These are phyloP conservation scores for Oscheius sp. DNA, from an alignment of 1,140 invertebrate genomes.

Conservation along the genomic window DNA sequence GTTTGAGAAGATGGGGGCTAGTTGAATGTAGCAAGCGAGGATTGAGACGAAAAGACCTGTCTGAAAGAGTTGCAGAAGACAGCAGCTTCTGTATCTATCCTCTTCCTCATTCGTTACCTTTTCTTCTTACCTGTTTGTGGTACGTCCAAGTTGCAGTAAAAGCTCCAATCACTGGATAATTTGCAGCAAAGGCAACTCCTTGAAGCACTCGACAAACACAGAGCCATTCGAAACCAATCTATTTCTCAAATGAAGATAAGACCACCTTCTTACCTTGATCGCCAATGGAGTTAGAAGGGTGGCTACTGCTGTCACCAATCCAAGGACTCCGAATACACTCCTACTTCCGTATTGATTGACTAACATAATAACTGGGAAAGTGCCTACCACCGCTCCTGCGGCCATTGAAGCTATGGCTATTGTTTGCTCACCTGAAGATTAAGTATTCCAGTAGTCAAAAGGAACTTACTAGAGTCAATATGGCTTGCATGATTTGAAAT, in stretches of 20 bases:
- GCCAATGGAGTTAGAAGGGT: conserved; percentile 25
- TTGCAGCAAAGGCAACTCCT: conserved; percentile 31
- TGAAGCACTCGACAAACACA: conserved; percentile 20
- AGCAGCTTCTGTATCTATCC: no score
- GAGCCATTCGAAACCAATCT: no score
- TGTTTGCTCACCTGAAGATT: conserved; percentile 8
- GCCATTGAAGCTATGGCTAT: conserved; percentile 12
- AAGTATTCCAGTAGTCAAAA: no score
- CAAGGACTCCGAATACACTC: conserved; percentile 12
- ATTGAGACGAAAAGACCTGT: conserved; percentile 37
- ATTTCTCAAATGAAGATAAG: no score
- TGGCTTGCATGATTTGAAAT: no score
- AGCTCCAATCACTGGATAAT: conserved; percentile 31
- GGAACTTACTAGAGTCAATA: no score
- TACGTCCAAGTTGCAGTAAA: conserved; percentile 24
- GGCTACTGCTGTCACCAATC: conserved; percentile 14
- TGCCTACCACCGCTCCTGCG: conserved; percentile 15
- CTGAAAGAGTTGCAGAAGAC: conserved; percentile 19
- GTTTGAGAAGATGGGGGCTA: conserved; percentile 21
- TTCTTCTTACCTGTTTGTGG: conserved; percentile 29
- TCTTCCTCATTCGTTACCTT: no score
- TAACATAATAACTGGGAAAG: conserved; percentile 25
- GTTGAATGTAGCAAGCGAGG: conserved; percentile 35
- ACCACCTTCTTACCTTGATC: conserved; percentile 26
- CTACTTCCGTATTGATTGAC: conserved; percentile 28